Percentiles rank a stretch among this genome's conserved stretches.
Evolutionary conservation across 2,797 vertebrate genomes (phyloP).

Genomic region (Mycteria americana): DNA sequence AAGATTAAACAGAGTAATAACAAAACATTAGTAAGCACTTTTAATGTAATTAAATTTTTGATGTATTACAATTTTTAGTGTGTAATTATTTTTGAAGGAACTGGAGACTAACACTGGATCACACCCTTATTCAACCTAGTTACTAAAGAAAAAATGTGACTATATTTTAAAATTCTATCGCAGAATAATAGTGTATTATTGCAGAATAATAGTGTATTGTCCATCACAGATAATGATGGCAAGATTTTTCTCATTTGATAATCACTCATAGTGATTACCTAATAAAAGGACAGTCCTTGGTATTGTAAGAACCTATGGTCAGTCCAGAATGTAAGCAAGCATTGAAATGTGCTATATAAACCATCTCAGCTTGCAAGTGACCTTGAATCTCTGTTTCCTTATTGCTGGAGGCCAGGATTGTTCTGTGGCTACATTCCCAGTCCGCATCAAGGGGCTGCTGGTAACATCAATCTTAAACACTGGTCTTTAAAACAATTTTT

Average conservation of each 20-base stretch:
- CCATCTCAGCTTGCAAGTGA: slow-evolving; percentile 35
- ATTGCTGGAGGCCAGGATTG: slow-evolving; percentile 37
- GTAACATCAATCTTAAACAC: slow-evolving; percentile 57
- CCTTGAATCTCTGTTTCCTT: slow-evolving; percentile 60
- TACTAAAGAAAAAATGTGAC: slow-evolving; percentile 52
- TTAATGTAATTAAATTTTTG: slow-evolving; percentile 70
- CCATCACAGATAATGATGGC: neutral
- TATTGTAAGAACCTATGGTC: slow-evolving; percentile 62
- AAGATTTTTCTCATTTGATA: slow-evolving; percentile 41
- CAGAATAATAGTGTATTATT: slow-evolving; percentile 55
- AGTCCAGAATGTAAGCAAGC: slow-evolving; percentile 41
- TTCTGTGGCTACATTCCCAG: slow-evolving; percentile 67
- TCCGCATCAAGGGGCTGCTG: slow-evolving; percentile 44
- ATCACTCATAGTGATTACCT: slow-evolving; percentile 46
- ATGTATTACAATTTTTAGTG: slow-evolving; percentile 68
- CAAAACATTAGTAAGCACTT: slow-evolving; percentile 61
- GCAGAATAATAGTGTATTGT: slow-evolving; percentile 56
- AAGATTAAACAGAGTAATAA: slow-evolving; percentile 60
- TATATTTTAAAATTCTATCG: slow-evolving; percentile 44
- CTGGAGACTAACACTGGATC: slow-evolving; percentile 45
- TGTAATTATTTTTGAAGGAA: slow-evolving; percentile 57
- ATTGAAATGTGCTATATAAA: slow-evolving; percentile 44
- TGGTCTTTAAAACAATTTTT: slow-evolving; percentile 46
- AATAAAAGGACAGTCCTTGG: slow-evolving; percentile 52
- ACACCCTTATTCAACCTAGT: slow-evolving; percentile 1